phyloP scores from a whole-genome alignment of 2,113 vertebrate species.

The Mixornis gularis region DNA sequence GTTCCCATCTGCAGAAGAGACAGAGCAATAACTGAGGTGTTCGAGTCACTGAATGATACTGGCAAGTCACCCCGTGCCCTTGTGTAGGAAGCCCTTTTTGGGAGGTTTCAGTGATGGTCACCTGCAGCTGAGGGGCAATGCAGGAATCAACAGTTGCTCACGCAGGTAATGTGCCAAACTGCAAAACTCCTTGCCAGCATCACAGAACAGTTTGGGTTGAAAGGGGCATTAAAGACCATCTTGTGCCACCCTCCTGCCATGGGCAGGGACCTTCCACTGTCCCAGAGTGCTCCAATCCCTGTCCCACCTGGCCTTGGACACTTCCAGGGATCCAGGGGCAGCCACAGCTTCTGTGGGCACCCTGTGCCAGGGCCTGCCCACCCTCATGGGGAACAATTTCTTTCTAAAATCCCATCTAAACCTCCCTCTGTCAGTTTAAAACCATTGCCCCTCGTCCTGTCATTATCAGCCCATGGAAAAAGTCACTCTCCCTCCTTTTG shows the following conservation, averaged over 20 bases:
- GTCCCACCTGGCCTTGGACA: fast-evolving
- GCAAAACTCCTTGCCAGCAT: neutral
- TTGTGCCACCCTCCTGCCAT: neutral
- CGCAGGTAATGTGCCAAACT: neutral
- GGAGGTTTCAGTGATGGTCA: neutral
- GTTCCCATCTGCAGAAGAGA: neutral
- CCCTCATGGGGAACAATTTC: neutral
- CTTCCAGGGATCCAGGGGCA: neutral
- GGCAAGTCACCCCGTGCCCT: fast-evolving
- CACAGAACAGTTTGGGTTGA: neutral
- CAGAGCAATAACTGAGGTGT: fast-evolving
- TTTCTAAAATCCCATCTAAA: neutral
- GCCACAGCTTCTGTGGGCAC: neutral
- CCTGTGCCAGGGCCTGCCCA: neutral
- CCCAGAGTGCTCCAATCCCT: fast-evolving
- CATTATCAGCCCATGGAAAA: neutral
- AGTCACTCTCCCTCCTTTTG: neutral
- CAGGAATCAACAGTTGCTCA: fast-evolving
- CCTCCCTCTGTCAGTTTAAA: neutral
- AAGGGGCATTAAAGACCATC: neutral
- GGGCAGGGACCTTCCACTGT: neutral
- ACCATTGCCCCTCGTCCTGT: neutral
- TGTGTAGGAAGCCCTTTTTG: neutral
- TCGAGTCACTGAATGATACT: fast-evolving
- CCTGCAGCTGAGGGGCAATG: neutral